Conservation (phyloP, 2,113 vertebrate genomes). For the Pituophis catenifer region DNA sequence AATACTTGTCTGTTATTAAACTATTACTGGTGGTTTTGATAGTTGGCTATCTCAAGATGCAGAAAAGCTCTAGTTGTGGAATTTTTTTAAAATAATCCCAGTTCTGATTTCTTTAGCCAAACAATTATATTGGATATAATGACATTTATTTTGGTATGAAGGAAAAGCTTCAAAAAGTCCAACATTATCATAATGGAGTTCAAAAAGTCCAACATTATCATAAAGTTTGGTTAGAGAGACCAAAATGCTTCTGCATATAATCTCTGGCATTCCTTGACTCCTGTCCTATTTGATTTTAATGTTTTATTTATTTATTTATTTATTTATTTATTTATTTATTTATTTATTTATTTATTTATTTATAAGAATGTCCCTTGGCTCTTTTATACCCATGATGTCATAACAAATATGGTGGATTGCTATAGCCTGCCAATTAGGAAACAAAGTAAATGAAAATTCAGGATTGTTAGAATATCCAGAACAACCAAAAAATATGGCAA, state of each 20-base stretch:
- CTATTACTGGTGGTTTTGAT: too few species aligned
- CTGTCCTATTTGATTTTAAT: not conserved
- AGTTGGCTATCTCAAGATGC: not conserved
- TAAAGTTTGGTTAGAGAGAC: not conserved
- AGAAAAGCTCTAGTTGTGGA: not conserved
- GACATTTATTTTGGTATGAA: not conserved
- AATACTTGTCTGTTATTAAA: not conserved
- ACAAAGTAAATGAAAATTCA: not conserved
- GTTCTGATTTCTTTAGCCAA: not conserved
- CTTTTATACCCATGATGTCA: not conserved
- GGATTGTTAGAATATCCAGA: not conserved
- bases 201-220: not conserved
- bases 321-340: too few species aligned
- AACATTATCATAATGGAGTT: not conserved
- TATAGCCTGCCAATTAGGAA: not conserved
- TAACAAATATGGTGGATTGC: not conserved
- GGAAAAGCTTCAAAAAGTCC: not conserved
- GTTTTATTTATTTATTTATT: not conserved
- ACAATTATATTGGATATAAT: not conserved
- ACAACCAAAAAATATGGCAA: not conserved
- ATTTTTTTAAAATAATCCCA: not conserved
- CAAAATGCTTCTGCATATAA: not conserved
- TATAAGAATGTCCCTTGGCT: not conserved
- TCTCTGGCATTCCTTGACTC: not conserved
- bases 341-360: too few species aligned